Base-by-base conservation (phyloP, 2,888 invertebrate genomes). In the Saturnia japonica region DNA sequence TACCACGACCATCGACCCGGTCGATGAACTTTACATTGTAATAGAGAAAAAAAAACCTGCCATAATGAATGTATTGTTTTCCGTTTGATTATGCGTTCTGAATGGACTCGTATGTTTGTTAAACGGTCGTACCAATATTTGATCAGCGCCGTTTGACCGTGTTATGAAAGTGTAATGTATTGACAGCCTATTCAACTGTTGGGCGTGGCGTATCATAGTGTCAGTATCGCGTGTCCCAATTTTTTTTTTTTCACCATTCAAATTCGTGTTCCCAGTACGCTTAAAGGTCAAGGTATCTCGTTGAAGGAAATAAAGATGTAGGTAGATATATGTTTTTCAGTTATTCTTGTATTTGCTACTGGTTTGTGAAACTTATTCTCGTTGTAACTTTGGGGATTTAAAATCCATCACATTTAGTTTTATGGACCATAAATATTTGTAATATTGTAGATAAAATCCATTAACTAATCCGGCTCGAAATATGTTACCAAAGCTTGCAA, bases 1-100 rank as follows among this genome's bases (percentile, higher is more conserved):
- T 69, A 76, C 70, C 72, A 40, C 64, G 76, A 75, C 74, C 73
- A 73, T n/a, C 70, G 76, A 75, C 75, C 75, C 71, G 75, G 72
- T 69, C 73, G 64, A 72, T 73, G 75, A 77, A 75, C 78, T 75
- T 74, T 45, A 68, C 40, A 71, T 75, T 19, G 64, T 64, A 77
- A 74, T 73, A 75, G 73, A 75, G n/a, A 74, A 76, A 72, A 75
- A 75, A 73, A 75, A 72, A 75, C n/a, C 57, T 19, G 72, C 74
- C 70, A 72, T 75, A 78, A 74, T 73, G 74, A 74, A 69, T 71
- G 76, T 71, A 77, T 78, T 78, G 78, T 78, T 78, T 78, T 74
- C 72, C 68, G 47, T 78, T 75, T 75, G 76, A 78, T 76, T 76
- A 75, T 78, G 75, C 77, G 73, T 60, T 74, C 71, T 70, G 73